phyloP scores from a whole-genome alignment of 2,888 invertebrate species.

The Marronus borbonicus region DNA sequence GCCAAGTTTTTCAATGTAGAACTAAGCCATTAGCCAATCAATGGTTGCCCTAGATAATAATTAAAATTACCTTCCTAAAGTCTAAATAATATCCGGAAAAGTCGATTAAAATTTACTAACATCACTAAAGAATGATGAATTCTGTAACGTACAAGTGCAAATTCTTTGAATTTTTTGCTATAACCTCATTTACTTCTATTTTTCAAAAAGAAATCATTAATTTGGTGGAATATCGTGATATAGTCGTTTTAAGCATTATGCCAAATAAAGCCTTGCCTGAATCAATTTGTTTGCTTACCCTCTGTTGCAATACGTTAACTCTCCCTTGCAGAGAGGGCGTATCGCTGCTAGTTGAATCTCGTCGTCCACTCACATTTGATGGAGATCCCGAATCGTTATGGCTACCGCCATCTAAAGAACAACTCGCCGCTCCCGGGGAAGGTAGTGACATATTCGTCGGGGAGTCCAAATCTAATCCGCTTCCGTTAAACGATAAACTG shows the following conservation, averaged over 20 bases:
- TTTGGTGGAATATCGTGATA: neutral
- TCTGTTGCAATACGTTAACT: constrained; percentile 84
- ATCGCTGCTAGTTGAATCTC: constrained; percentile 75
- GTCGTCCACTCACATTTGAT: constrained; percentile 80
- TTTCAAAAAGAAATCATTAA: neutral
- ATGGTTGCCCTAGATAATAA: too few species aligned
- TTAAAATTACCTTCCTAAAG: too few species aligned
- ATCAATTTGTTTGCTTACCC: constrained; percentile 83
- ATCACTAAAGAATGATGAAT: too few species aligned
- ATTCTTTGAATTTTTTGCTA: too few species aligned
- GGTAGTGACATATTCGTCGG: constrained; percentile 87
- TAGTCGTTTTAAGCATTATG: constrained; percentile 10
- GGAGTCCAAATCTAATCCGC: constrained; percentile 79
- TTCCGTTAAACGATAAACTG: constrained; percentile 78
- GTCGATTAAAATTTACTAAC: too few species aligned
- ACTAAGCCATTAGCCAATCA: too few species aligned
- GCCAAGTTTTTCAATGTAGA: too few species aligned
- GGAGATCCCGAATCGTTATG: constrained; percentile 77
- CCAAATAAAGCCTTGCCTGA: constrained; percentile 63
- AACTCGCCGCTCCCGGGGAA: constrained; percentile 83
- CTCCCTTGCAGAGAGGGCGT: constrained; percentile 73
- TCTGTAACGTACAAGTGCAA: too few species aligned
- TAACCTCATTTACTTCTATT: too few species aligned
- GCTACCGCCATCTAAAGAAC: constrained; percentile 78
- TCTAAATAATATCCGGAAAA: too few species aligned